Percentiles rank a stretch among this genome's conserved stretches.
Conservation (phyloP, 2,888 invertebrate genomes). For the Drosophila atripex region DNA sequence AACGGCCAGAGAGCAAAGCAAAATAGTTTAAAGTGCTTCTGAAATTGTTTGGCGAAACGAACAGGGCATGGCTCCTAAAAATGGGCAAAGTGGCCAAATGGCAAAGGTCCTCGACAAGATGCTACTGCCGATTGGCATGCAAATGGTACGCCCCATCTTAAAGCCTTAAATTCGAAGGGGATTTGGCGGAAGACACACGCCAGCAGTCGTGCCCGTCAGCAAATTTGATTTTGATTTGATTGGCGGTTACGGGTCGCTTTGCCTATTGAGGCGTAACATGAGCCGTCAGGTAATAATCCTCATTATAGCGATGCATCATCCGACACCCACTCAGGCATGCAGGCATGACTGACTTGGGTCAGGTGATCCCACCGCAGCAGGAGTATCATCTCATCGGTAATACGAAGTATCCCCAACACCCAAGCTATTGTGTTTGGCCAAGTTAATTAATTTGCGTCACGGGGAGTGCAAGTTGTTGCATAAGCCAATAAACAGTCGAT, state of each 20-base stretch:
- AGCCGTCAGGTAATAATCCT: conserved; percentile 57
- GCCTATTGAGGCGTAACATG: conserved; percentile 38
- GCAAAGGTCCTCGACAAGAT: conserved; percentile 22
- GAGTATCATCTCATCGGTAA: not conserved
- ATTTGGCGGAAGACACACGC: not conserved
- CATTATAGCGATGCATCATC: conserved; percentile 46
- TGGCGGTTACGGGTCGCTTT: conserved; percentile 40
- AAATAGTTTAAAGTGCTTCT: conserved; percentile 47
- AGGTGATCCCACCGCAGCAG: conserved; percentile 17
- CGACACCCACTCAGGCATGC: conserved; percentile 4
- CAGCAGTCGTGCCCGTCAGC: not conserved
- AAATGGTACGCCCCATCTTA: conserved; percentile 31
- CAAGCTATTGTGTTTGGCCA: conserved; percentile 9
- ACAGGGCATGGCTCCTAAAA: conserved; percentile 3
- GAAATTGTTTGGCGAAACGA: conserved; percentile 46
- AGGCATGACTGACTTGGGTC: not conserved
- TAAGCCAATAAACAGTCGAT: conserved; percentile 16
- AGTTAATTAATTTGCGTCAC: conserved; percentile 39
- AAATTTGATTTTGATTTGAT: conserved; percentile 27
- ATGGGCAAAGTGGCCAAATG: conserved; percentile 2
- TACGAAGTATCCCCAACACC: not conserved
- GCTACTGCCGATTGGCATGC: conserved; percentile 32
- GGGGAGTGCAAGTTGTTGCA: conserved; percentile 6
- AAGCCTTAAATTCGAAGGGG: conserved; percentile 15
- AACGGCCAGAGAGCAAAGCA: conserved; percentile 37